Base-by-base conservation (phyloP, 1,140 invertebrate genomes). In the Drosophila insularis region DNA sequence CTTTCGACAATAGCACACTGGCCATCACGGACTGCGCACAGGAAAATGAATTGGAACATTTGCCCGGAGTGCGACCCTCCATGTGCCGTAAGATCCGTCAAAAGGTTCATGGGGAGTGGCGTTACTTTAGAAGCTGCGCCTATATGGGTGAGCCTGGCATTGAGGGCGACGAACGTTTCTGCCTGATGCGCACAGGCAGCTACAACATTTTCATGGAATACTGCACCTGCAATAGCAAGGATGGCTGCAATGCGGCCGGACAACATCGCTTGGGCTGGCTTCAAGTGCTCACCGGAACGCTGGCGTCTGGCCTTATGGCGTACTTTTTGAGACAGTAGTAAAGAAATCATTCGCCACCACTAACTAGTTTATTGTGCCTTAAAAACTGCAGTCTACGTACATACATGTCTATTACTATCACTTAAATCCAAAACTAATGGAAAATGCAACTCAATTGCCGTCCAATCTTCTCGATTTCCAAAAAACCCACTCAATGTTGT, bases 171-270 rank as follows among this genome's bases (percentile, higher is more conserved):
- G 97, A 98, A 92, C 93, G 97, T 59, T 98, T 97, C 91, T 98
- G 97, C 79, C 92, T 98, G 11, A 97, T 98, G 95, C 93, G 97
- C 80, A 97, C 97, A 8, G 97, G 97, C 46, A 98, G 97, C 2
- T 97, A 97, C 91, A 98, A 98, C 91, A 97, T 98, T 74, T 98
- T 98, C 91, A 95, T 97, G 93, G 97, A 98, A 92, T 97, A 97
- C 82, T 98, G 98, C 91, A 97, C 97, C 1, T 98, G 97, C 84
- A 97, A 96, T 78, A 97, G 95, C 82, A 98, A 98, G 93, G 97
- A 98, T 92, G 97, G 97, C 4, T 98, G 97, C 85, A 98, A 98
- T 92, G 79, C 92, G 27, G 94, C 94, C 4, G 78, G 70, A 0
- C 23, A 78, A 4, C 78, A 69, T 6, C 63, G 55, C 4, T 31